Evolutionary conservation across 2,113 vertebrate genomes (phyloP), one percentile per base, ranked within the genome.

Genomic region (Pseudorasbora parva): DNA sequence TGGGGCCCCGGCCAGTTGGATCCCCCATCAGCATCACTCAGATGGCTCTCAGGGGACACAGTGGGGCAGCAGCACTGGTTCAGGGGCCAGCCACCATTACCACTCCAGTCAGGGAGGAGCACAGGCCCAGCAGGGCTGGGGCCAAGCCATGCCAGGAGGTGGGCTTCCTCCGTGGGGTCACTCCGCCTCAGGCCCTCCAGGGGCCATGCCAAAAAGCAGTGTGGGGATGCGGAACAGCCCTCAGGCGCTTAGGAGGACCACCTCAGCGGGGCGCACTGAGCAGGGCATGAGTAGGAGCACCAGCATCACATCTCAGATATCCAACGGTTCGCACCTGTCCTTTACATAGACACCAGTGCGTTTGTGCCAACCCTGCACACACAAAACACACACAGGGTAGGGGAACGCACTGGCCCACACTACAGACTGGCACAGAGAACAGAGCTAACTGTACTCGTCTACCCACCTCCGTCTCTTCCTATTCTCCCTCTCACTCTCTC

Each of bases 321-420:
- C 98, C 93, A 99, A 99, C 91, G 98, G 98, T 94, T 99, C 98
- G 90, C 97, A 99, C 91, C 95, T 99, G 94, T 99, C 98, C 95
- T 99, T 96, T 89, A 99, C 97, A 95, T 99, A 99, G 94, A 84
- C 72, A 17, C 71, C 88, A 77, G 79, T 82, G 66, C 73, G 79
- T 71, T 71, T 57, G 74, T 83, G 74, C 81, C 78, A 74, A 41
- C 23, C 83, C 81, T 45, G 41, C 37, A 69, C 83, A 84, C 66
- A 71, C 27, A 82, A 27, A 37, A 49, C 15, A 43, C 17, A 37
- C 33, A 71, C 74, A 78, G 86, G 88, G 81, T 43, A 25, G 62
- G 77, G 68, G 87, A 78, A 84, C 19, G 81, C 77, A 83, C 79
- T 81, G 79, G 64, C 45, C 10, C 47, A 81, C 85, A 60, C 82